phyloP scores from a whole-genome alignment of 2,888 invertebrate genomes.

The Zele albiditarsus region DNA sequence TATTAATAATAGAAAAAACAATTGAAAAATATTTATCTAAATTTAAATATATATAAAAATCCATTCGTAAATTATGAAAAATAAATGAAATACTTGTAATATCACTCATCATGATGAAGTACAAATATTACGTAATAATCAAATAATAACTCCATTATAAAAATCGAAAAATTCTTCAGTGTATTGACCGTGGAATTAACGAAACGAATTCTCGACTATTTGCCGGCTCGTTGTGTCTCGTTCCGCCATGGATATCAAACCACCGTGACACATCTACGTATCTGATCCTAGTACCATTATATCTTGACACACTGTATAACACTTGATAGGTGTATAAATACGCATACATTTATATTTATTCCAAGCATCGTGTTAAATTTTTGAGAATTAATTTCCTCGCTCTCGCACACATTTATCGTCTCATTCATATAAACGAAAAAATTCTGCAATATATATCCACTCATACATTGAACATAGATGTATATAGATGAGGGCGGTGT shows the following conservation, averaged over 20 bases:
- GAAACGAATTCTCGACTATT: slow-evolving; percentile 49
- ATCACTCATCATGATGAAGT: neutral
- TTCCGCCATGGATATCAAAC: slow-evolving; percentile 46
- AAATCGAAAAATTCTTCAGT: neutral
- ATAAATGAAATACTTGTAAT: neutral
- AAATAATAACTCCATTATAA: slow-evolving; percentile 14
- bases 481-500: slow-evolving; percentile 36
- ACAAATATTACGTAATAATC: neutral
- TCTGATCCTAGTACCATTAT: neutral
- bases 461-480: neutral
- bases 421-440: neutral
- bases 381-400: slow-evolving; percentile 11
- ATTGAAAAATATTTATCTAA: neutral
- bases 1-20: no score
- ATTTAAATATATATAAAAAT: no score
- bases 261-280: slow-evolving; percentile 27
- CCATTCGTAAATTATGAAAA: slow-evolving; percentile 5
- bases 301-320: slow-evolving; percentile 18
- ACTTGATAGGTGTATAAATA: neutral
- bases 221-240: slow-evolving; percentile 49
- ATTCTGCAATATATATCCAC: neutral
- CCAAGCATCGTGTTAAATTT: slow-evolving; percentile 1
- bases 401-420: neutral
- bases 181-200: slow-evolving; percentile 48
- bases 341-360: slow-evolving; percentile 6